phyloP scores from a whole-genome alignment of 37 sponge, comb jelly and placozoan genomes.

The Trichoplax adhaerens region DNA sequence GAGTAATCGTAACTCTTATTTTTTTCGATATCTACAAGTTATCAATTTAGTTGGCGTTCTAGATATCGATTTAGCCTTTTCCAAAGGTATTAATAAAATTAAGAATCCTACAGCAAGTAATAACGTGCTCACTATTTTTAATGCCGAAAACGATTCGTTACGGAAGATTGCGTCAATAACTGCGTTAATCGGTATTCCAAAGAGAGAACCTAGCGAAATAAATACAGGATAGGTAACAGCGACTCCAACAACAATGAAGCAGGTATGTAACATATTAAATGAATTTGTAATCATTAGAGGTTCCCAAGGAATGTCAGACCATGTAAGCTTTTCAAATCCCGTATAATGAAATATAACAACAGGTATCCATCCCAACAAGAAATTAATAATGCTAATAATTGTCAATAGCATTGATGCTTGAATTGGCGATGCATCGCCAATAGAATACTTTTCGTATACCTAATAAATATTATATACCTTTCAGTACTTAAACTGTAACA shows the following conservation, averaged over 20 bases:
- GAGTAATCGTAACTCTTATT: too few relatives aligned
- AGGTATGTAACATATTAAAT: constrained; percentile 46
- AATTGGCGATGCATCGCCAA: constrained; percentile 48
- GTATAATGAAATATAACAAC: constrained; percentile 32
- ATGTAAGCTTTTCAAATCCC: constrained; percentile 20
- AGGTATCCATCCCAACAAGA: constrained; percentile 40
- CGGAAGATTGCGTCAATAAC: constrained; percentile 32
- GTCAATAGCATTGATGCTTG: constrained; percentile 67
- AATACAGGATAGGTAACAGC: constrained; percentile 78
- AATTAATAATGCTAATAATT: constrained; percentile 42
- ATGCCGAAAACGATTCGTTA: constrained; percentile 18
- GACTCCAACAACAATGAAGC: constrained; percentile 74
- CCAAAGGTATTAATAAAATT: constrained; percentile 40
- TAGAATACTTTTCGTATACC: constrained; percentile 46
- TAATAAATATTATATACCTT: too few relatives aligned
- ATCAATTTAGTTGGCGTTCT: too few relatives aligned
- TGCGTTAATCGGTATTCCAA: constrained; percentile 83
- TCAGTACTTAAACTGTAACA: too few relatives aligned
- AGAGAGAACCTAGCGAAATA: constrained; percentile 74
- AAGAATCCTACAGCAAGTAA: constrained; percentile 56
- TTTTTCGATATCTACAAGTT: too few relatives aligned
- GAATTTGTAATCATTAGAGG: constrained; percentile 24
- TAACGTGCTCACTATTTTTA: constrained; percentile 38
- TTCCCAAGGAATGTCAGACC: constrained; percentile 44
- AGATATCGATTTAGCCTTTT: too few relatives aligned